These are phyloP conservation scores for Nemotelus nigrinus DNA, from an alignment of 2,888 invertebrate species.

Conservation along the genomic window DNA sequence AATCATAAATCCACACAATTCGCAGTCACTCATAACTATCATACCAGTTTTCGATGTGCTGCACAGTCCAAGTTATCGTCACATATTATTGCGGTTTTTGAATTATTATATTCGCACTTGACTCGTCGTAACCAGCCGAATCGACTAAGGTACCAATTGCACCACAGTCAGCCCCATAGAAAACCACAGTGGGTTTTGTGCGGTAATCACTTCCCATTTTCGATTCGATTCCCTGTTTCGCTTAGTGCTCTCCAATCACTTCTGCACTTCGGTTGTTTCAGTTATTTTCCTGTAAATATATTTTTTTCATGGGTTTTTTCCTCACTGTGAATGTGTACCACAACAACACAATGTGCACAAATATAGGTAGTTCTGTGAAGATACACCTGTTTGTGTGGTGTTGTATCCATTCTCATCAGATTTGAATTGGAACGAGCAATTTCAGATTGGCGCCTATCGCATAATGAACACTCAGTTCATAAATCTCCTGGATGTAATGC, in stretches of 20 bases:
- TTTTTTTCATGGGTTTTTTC: background rate
- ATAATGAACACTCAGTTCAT: conserved; percentile 35
- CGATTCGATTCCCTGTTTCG: conserved; percentile 23
- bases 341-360: too few species aligned
- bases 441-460: conserved; percentile 43
- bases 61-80: conserved; percentile 8
- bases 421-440: conserved; percentile 36
- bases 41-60: too few species aligned
- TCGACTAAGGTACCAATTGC: background rate
- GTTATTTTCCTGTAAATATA: background rate
- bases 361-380: too few species aligned
- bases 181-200: conserved; percentile 24
- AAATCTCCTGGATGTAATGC: conserved; percentile 24
- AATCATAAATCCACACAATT: too few species aligned
- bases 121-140: background rate
- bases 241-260: background rate
- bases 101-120: conserved; percentile 43
- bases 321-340: background rate
- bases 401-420: conserved; percentile 20
- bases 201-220: conserved; percentile 35
- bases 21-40: too few species aligned
- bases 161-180: background rate
- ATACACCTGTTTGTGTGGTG: background rate
- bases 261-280: background rate
- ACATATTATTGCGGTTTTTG: conserved; percentile 43